Conservation (phyloP, 1,140 invertebrate genomes). For the Drosophila mauritiana region DNA sequence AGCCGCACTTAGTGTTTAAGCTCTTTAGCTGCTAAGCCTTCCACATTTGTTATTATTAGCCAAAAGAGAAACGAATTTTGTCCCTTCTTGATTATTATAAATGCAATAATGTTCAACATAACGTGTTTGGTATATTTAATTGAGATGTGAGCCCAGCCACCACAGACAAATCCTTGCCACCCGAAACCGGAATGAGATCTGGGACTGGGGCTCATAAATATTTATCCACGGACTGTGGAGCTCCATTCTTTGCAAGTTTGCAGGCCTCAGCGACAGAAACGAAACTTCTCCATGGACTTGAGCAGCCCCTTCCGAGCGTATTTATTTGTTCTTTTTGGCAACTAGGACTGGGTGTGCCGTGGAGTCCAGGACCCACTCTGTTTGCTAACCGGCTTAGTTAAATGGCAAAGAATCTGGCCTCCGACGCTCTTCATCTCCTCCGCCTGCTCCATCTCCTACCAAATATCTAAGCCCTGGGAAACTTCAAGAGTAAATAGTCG, state of each 20-base stretch:
- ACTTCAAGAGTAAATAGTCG: constrained; percentile 56
- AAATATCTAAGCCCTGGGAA: constrained; percentile 38
- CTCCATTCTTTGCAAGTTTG: neutral
- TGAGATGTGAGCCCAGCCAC: neutral
- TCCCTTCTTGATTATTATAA: constrained; percentile 37
- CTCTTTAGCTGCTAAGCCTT: constrained; percentile 27
- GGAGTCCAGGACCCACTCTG: constrained; percentile 29
- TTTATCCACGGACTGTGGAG: neutral
- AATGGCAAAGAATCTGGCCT: constrained; percentile 63
- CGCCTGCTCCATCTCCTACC: neutral
- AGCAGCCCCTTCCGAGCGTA: constrained; percentile 3
- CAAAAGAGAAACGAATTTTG: constrained; percentile 34
- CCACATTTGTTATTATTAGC: constrained; percentile 23
- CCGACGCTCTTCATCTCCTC: neutral
- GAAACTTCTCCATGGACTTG: constrained; percentile 4
- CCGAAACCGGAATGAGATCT: neutral
- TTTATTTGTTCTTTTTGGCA: constrained; percentile 4
- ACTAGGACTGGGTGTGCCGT: neutral
- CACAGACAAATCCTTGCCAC: neutral
- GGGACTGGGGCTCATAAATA: neutral
- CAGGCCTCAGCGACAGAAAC: neutral
- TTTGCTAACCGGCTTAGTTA: constrained; percentile 71
- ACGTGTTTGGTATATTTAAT: constrained; percentile 7
- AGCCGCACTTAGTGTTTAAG: constrained; percentile 33
- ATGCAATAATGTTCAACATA: constrained; percentile 16